Conservation (phyloP, 2,888 invertebrate genomes). For the Selenia dentaria region DNA sequence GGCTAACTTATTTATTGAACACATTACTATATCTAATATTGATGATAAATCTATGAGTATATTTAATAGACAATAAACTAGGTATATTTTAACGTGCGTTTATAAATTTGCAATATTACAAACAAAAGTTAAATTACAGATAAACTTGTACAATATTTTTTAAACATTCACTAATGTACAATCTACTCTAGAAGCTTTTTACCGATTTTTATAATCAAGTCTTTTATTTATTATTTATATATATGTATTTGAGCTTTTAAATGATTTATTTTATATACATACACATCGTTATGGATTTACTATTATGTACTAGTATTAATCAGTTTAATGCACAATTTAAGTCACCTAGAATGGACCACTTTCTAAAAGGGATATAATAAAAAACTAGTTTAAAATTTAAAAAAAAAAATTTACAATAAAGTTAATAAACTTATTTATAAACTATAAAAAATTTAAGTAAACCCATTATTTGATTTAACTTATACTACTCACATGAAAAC, state of each 20-base stretch:
- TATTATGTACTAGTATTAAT: slow-evolving; percentile 65
- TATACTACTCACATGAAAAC: slow-evolving; percentile 21
- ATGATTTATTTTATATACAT: slow-evolving; percentile 74
- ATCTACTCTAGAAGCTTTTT: slow-evolving; percentile 72
- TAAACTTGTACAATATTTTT: slow-evolving; percentile 36
- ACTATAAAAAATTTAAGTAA: too few species aligned
- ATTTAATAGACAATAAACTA: slow-evolving; percentile 49
- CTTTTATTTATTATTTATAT: slow-evolving; percentile 73
- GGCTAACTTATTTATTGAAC: slow-evolving; percentile 63
- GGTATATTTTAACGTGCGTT: slow-evolving; percentile 53
- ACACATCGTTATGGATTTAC: slow-evolving; percentile 50
- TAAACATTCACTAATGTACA: slow-evolving; percentile 63
- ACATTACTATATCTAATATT: slow-evolving; percentile 62
- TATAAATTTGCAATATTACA: slow-evolving; percentile 51
- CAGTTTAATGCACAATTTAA: slow-evolving; percentile 81
- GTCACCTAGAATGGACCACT: slow-evolving; percentile 83
- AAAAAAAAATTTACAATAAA: too few species aligned
- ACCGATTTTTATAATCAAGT: slow-evolving; percentile 73
- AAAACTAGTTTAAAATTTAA: too few species aligned
- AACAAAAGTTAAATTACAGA: slow-evolving; percentile 35
- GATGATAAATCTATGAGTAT: slow-evolving; percentile 57
- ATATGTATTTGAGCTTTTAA: slow-evolving; percentile 76
- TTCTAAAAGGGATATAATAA: slow-evolving; percentile 66
- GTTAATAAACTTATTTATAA: too few species aligned
- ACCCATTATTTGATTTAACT: too few species aligned